Evolutionary conservation across 2,888 invertebrate species (phyloP).

Genomic region (Smittia aterrima): DNA sequence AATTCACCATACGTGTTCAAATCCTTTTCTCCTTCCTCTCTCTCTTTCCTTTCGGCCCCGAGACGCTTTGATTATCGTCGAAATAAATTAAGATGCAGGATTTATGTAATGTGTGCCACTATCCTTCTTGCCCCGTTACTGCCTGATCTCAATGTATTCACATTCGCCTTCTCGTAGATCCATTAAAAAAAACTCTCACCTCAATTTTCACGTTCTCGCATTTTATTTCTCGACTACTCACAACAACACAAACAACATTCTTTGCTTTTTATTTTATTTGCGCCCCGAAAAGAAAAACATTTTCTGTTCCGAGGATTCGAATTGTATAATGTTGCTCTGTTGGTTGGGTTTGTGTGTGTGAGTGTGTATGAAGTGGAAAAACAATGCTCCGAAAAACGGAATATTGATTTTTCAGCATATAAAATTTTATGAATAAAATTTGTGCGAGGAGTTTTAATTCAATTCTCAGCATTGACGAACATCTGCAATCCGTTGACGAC

Average conservation of each 20-base stretch:
- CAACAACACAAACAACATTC: conserved; percentile 5
- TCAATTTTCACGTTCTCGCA: conserved; percentile 36
- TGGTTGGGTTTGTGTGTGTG: conserved; percentile 23
- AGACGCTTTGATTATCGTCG: conserved; percentile 23
- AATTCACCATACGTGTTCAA: conserved; percentile 9
- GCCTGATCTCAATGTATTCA: background rate
- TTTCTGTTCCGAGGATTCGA: conserved; percentile 28
- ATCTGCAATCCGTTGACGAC: background rate
- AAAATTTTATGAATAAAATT: conserved; percentile 41
- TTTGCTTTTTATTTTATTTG: background rate
- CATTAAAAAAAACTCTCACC: conserved; percentile 37
- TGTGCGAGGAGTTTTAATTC: background rate
- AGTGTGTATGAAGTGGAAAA: conserved; percentile 41
- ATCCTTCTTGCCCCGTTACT: background rate
- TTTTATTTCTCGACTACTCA: conserved; percentile 34
- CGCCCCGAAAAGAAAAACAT: conserved; percentile 2
- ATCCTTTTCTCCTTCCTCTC: conserved; percentile 8
- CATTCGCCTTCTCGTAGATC: background rate
- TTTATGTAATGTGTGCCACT: background rate
- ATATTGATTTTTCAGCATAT: conserved; percentile 41
- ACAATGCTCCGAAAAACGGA: conserved; percentile 41
- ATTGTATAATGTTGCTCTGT: conserved; percentile 28
- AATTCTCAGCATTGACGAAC: background rate
- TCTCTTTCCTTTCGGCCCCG: background rate
- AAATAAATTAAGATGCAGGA: conserved; percentile 29